These are phyloP conservation scores for Pluvialis apricaria DNA, from an alignment of 2,113 vertebrate species.

Conservation along the genomic window DNA sequence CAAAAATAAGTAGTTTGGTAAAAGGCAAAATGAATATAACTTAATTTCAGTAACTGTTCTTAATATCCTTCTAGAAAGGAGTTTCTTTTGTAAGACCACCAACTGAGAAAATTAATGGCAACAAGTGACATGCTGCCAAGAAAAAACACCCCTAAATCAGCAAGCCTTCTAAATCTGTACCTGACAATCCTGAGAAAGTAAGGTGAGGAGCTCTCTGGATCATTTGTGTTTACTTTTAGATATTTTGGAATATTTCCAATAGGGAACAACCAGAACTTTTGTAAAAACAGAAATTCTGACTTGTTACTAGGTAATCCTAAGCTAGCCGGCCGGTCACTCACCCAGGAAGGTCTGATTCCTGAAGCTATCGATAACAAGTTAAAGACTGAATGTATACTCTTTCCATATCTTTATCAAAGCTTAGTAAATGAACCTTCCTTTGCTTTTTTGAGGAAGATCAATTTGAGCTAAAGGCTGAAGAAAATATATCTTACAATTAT, in stretches of 20 bases:
- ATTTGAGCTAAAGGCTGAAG: background rate
- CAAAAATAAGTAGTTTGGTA: background rate
- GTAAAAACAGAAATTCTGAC: background rate
- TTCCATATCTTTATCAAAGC: background rate
- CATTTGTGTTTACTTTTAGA: background rate
- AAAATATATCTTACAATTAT: background rate
- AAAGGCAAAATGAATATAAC: background rate
- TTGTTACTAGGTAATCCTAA: background rate
- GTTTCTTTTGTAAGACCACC: background rate
- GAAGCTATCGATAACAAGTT: background rate
- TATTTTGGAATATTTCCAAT: background rate
- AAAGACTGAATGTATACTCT: background rate
- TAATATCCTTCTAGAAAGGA: background rate
- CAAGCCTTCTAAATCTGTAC: background rate
- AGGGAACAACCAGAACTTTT: background rate
- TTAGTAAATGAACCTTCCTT: background rate
- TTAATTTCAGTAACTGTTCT: background rate
- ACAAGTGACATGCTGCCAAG: background rate
- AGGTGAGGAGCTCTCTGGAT: background rate
- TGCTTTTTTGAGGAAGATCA: background rate
- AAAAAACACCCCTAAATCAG: background rate
- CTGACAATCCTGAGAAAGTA: background rate
- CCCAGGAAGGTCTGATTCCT: background rate
- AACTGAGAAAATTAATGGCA: background rate
- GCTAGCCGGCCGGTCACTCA: fast-evolving